Percentiles rank a stretch among this genome's conserved stretches.
These are phyloP conservation scores for Calvadosia cruxmelitensis DNA, from an alignment of 30 jellyfish, hydroid and myxozoan genomes.

Conservation along the genomic window DNA sequence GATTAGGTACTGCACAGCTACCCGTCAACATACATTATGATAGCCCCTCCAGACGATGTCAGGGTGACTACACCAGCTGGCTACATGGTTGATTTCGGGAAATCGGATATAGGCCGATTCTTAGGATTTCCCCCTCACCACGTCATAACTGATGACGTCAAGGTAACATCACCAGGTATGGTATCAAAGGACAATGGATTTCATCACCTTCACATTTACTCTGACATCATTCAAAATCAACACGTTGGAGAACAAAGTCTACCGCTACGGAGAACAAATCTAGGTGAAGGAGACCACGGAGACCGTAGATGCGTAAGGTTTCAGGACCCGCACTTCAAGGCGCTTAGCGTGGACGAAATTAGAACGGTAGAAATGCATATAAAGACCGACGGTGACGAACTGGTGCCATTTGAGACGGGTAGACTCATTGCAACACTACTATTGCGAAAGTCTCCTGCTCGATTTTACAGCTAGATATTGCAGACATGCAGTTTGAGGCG, in stretches of 20 bases:
- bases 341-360: conserved; percentile 2
- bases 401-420: conserved; percentile 19
- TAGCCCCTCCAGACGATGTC: neutral
- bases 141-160: neutral
- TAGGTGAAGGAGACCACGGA: neutral
- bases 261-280: neutral
- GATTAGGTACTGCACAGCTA: too few species aligned
- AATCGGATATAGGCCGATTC: neutral
- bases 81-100: neutral
- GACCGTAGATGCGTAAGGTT: neutral
- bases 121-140: neutral
- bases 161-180: neutral
- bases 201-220: neutral
- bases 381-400: conserved; percentile 13
- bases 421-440: conserved; percentile 3
- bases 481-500: too few species aligned
- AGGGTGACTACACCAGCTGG: neutral
- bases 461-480: neutral
- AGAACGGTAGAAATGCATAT: conserved; percentile 12
- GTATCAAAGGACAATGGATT: neutral
- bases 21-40: too few species aligned
- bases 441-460: conserved; percentile 9
- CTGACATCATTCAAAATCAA: conserved; percentile 1
- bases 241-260: neutral
- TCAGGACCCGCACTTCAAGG: conserved; percentile 8